Percentiles rank a stretch among this genome's conserved stretches.
Evolutionary conservation across 2,888 invertebrate species (phyloP).

Genomic region (Meliscaeva auricollis): DNA sequence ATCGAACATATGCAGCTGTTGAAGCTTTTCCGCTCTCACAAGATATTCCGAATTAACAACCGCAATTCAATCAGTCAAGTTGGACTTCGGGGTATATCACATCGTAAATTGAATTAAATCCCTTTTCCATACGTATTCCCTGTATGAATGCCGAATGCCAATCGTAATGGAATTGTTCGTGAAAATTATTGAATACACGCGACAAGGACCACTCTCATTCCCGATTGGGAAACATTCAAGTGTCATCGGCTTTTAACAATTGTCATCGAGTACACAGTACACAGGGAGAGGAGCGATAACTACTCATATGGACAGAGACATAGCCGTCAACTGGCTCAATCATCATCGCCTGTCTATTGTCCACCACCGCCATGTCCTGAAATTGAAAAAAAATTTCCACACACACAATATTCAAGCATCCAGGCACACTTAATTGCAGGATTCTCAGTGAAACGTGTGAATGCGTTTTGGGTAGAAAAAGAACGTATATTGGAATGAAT

Average conservation of each 20-base stretch:
- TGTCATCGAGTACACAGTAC: conserved; percentile 59
- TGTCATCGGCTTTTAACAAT: conserved; percentile 70
- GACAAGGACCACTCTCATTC: conserved; percentile 40
- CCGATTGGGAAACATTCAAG: conserved; percentile 68
- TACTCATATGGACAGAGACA: conserved; percentile 1
- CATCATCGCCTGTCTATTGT: conserved; percentile 15
- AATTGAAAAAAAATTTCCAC: conserved; percentile 57
- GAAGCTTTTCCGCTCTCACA: background rate
- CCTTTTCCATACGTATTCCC: background rate
- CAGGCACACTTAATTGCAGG: too few species aligned
- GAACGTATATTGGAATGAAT: background rate
- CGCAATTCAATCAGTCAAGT: conserved; percentile 30
- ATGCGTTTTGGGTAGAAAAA: background rate
- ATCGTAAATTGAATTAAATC: conserved; percentile 17
- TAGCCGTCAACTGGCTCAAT: conserved; percentile 33
- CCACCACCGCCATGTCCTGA: background rate
- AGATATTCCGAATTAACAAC: conserved; percentile 19
- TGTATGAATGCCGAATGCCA: background rate
- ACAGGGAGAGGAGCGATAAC: conserved; percentile 28
- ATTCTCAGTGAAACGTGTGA: background rate
- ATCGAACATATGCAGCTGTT: too few species aligned
- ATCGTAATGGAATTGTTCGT: background rate
- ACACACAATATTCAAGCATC: conserved; percentile 27
- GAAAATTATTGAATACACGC: conserved; percentile 64
- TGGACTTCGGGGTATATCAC: background rate